Evolutionary conservation across 1,140 invertebrate species (phyloP).

Genomic region (Cyclina sinensis): DNA sequence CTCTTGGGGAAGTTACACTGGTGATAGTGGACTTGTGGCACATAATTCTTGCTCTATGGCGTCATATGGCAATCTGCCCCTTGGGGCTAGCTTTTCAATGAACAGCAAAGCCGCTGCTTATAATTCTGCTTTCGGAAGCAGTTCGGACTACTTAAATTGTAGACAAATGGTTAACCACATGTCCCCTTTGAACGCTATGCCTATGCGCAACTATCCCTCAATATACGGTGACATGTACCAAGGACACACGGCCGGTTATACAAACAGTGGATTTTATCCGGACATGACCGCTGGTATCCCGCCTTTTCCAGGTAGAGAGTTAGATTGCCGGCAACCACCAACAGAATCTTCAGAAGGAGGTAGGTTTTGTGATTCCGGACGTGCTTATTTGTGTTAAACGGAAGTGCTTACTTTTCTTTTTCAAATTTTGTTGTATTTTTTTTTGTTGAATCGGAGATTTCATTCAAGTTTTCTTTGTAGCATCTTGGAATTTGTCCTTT

Average conservation of each 20-base stretch:
- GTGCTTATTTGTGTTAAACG: background rate
- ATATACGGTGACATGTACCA: slow-evolving; percentile 85
- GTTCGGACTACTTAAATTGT: slow-evolving; percentile 83
- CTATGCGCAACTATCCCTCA: slow-evolving; percentile 82
- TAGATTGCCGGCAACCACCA: slow-evolving; percentile 80
- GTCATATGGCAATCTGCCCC: slow-evolving; percentile 82
- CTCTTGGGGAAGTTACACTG: slow-evolving; percentile 82
- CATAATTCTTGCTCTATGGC: slow-evolving; percentile 84
- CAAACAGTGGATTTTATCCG: slow-evolving; percentile 84
- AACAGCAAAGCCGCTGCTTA: slow-evolving; percentile 81
- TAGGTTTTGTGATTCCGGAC: slow-evolving; percentile 63
- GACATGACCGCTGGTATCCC: slow-evolving; percentile 82
- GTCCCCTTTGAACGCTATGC: slow-evolving; percentile 80
- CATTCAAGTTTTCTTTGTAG: no score
- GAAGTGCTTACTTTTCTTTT: no score
- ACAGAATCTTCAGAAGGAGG: slow-evolving; percentile 82
- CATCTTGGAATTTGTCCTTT: no score
- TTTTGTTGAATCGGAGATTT: no score
- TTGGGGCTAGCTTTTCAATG: slow-evolving; percentile 83
- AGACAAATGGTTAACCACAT: slow-evolving; percentile 84
- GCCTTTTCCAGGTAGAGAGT: slow-evolving; percentile 78
- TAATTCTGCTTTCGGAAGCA: slow-evolving; percentile 70
- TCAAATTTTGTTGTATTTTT: no score
- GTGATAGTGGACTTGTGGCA: slow-evolving; percentile 74
- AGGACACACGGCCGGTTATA: slow-evolving; percentile 80